These are phyloP conservation scores for Zoanthus solanderi DNA, from an alignment of 92 coral and sea anemone genomes.

Conservation along the genomic window DNA sequence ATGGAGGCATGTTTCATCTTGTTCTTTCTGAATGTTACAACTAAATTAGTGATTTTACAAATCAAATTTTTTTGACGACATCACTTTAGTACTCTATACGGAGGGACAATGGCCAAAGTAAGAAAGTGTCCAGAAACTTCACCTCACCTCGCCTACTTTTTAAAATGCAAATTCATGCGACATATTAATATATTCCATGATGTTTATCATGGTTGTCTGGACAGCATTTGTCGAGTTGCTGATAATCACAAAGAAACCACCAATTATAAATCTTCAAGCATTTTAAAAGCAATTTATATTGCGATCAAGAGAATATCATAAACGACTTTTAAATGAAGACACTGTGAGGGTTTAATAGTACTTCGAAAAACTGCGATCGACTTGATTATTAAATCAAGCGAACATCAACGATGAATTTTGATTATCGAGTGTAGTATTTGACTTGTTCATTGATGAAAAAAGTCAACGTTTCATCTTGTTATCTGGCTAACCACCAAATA, in stretches of 20 bases:
- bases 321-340: not conserved
- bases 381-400: too few relatives aligned
- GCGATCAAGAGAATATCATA: not conserved
- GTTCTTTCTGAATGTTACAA: too few relatives aligned
- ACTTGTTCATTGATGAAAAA: not conserved
- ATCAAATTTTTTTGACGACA: too few relatives aligned
- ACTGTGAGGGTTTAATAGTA: too few relatives aligned
- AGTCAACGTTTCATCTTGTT: not conserved
- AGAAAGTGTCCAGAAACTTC: not conserved
- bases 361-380: too few relatives aligned
- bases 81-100: too few relatives aligned
- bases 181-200: not conserved
- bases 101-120: too few relatives aligned
- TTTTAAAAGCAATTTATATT: not conserved
- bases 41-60: too few relatives aligned
- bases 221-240: constrained; percentile 1
- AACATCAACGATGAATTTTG: too few relatives aligned
- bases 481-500: not conserved
- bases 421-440: not conserved
- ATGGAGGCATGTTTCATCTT: too few relatives aligned
- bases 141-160: not conserved
- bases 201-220: constrained; percentile 48
- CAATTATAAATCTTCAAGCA: not conserved
- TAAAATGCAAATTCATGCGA: constrained; percentile 14
- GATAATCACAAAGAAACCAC: not conserved